Percentiles rank a stretch among this genome's conserved stretches.
phyloP scores from a whole-genome alignment of 2,113 vertebrate species.

The Leptodactylus fuscus region DNA sequence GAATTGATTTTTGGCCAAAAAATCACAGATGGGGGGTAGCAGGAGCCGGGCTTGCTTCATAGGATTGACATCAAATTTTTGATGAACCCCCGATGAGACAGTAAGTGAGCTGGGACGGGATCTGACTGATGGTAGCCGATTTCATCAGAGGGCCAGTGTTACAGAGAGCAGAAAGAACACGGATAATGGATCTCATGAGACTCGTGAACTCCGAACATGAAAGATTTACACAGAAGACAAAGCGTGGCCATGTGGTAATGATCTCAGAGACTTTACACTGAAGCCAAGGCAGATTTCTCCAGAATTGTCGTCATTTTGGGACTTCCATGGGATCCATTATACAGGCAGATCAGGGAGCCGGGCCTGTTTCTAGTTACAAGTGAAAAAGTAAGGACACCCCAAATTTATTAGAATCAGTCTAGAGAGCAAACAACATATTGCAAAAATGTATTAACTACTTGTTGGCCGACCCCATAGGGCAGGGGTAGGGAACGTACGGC shows the following conservation, averaged over 20 bases:
- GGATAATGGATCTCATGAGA: constrained; percentile 27
- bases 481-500: too few species aligned
- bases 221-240: constrained; percentile 26
- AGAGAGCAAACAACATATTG: too few species aligned
- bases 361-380: too few species aligned
- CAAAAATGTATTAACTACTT: too few species aligned
- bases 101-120: not conserved
- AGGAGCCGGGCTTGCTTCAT: not conserved
- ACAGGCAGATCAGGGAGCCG: too few species aligned
- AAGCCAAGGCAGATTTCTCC: not conserved
- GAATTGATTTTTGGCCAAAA: not conserved
- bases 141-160: constrained; percentile 31
- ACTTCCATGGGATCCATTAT: not conserved
- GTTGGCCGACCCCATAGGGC: too few species aligned
- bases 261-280: constrained; percentile 42
- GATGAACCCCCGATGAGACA: not conserved
- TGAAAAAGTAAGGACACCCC: too few species aligned
- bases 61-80: not conserved
- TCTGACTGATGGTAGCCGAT: constrained; percentile 39
- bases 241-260: constrained; percentile 44
- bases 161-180: constrained; percentile 21
- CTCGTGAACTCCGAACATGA: constrained; percentile 24
- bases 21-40: too few species aligned
- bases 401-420: too few species aligned
- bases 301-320: not conserved